Conservation (phyloP, 2,888 invertebrate species). For the Tryphoninae sp. region DNA sequence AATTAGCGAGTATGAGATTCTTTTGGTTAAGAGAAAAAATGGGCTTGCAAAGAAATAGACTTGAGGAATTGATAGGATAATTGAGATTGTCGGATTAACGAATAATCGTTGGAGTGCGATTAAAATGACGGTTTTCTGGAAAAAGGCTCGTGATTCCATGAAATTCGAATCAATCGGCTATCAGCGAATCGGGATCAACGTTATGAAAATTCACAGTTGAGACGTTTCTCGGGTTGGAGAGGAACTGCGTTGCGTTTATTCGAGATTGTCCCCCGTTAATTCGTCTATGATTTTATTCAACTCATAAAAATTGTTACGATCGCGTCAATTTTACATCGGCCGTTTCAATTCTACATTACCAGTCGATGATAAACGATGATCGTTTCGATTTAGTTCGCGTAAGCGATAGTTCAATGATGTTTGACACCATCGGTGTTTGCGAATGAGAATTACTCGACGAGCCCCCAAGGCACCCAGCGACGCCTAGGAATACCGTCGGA, state of each 20-base stretch:
- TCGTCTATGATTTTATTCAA: too few species aligned
- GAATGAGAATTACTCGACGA: not conserved
- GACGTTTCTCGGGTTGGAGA: too few species aligned
- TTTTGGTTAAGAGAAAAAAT: not conserved
- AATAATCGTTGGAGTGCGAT: not conserved
- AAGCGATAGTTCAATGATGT: not conserved
- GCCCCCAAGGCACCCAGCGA: conserved; percentile 3
- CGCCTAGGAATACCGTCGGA: conserved; percentile 34
- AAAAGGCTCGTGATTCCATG: not conserved
- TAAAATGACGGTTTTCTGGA: not conserved
- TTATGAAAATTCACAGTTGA: too few species aligned
- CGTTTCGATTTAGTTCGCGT: conserved; percentile 6
- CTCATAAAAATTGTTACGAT: too few species aligned
- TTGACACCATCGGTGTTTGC: not conserved
- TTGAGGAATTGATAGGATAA: too few species aligned
- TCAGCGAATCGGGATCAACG: not conserved
- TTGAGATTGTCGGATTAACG: not conserved
- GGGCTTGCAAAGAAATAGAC: too few species aligned
- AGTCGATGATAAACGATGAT: not conserved
- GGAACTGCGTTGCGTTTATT: too few species aligned
- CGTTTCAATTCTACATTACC: not conserved
- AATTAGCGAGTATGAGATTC: not conserved
- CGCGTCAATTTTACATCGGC: not conserved
- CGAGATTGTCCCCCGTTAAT: too few species aligned
- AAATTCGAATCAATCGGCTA: not conserved